phyloP scores from a whole-genome alignment of 1,140 invertebrate species.

The Tetramorium parvispinum region DNA sequence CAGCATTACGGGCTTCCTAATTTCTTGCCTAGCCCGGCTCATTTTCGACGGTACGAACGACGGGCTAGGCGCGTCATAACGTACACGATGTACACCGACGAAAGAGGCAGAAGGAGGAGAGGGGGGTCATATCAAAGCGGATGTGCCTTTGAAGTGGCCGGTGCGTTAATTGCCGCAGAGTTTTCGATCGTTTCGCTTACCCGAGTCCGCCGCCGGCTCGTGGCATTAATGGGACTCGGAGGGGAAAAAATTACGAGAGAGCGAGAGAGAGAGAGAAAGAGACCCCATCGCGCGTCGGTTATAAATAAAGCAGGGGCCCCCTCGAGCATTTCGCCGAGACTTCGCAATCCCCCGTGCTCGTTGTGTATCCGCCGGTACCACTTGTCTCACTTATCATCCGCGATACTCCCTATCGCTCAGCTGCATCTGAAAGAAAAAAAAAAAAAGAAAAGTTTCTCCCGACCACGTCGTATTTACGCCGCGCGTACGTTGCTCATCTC shows the following conservation, averaged over 20 bases:
- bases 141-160: slow-evolving; percentile 56
- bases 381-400: slow-evolving; percentile 58
- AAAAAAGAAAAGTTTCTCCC: slow-evolving; percentile 29
- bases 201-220: slow-evolving; percentile 25
- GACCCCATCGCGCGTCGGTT: slow-evolving; percentile 26
- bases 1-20: slow-evolving; percentile 74
- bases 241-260: background rate
- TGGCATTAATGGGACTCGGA: slow-evolving; percentile 47
- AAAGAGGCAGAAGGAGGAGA: background rate
- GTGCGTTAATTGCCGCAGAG: slow-evolving; percentile 54
- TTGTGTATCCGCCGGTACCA: slow-evolving; percentile 46
- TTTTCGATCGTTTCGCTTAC: slow-evolving; percentile 51
- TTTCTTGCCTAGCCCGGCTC: slow-evolving; percentile 24
- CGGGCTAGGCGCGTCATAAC: background rate
- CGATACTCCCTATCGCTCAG: slow-evolving; percentile 51
- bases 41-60: slow-evolving; percentile 11
- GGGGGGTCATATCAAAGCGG: background rate
- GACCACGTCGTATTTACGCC: slow-evolving; percentile 38
- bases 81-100: background rate
- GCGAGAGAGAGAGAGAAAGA: background rate
- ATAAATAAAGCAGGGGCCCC: slow-evolving; percentile 50
- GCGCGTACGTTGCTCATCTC: slow-evolving; percentile 37
- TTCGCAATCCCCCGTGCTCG: slow-evolving; percentile 44
- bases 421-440: slow-evolving; percentile 36
- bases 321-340: slow-evolving; percentile 58